These are phyloP conservation scores for Littorina saxatilis DNA, from an alignment of 1,140 invertebrate species.

Conservation along the genomic window DNA sequence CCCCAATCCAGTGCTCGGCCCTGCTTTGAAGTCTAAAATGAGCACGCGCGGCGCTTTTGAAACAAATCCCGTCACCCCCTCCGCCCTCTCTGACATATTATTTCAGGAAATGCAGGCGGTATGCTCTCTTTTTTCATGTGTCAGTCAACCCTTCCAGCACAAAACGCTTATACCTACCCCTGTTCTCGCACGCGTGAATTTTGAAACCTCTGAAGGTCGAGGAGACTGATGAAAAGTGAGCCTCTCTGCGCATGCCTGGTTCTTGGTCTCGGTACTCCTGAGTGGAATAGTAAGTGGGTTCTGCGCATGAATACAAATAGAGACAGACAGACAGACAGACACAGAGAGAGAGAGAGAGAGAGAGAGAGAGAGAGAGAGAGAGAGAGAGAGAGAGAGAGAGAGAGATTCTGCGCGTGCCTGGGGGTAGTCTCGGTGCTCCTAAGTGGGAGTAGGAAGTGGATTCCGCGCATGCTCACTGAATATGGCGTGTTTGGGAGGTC, in stretches of 20 bases:
- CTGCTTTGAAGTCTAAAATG: neutral
- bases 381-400: neutral
- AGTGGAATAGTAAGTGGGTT: too few species aligned
- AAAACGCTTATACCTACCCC: neutral
- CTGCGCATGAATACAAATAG: too few species aligned
- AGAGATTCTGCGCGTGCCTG: neutral
- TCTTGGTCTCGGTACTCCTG: too few species aligned
- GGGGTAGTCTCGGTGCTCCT: neutral
- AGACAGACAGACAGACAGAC: neutral
- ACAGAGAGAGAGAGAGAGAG: neutral
- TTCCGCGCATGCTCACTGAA: neutral
- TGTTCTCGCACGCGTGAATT: neutral
- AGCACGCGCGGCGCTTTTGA: constrained; percentile 1
- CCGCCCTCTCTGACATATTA: constrained; percentile 13
- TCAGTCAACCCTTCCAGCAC: neutral
- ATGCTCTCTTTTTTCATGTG: constrained; percentile 2
- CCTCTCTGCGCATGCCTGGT: too few species aligned
- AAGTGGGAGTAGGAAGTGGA: neutral
- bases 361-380: neutral
- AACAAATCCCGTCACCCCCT: neutral
- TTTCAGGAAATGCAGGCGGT: constrained; percentile 5
- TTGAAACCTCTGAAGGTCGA: too few species aligned
- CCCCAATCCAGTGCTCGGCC: neutral
- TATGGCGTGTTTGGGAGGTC: neutral
- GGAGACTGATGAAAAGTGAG: too few species aligned